Evolutionary conservation across 2,888 invertebrate species (phyloP), one percentile per base, ranked within the genome.

Genomic region (Caenorhabditis panamensis): DNA sequence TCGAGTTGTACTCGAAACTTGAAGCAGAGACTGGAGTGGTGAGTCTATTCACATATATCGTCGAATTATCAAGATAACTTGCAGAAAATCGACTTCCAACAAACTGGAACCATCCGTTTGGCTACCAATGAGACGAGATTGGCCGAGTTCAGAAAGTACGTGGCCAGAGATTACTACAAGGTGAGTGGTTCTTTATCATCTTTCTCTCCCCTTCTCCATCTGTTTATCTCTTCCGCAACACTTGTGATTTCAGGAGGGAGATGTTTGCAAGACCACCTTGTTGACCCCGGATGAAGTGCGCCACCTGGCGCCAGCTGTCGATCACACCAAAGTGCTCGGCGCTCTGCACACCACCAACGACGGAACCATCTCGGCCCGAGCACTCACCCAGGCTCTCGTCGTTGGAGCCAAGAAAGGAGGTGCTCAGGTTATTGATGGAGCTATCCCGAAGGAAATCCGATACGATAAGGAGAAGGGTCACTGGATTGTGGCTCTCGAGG

Each of bases 301-400:
- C 2, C 81, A 91, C 66, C 54, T 91, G 47, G 90, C 89, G 54
- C 92, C 92, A 13, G 85, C 92, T 11, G 82, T 92, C 1, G 91
- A 92, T 77, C 49, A 66, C 22, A 58, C 76, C 16, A 75, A 75
- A 54, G 63, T 92, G 44, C 76, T 91, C 54, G 91, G 91, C 51
- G 92, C 92, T 6, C 84, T 92, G 11, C 92, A 90, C 85, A 92
- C 91, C 51, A 91, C 91, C 1, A 90, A 89, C 37, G 92, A 92
- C 78, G 92, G 92, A 4, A 92, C 92, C 77, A 90, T 92, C 24
- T 91, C 92, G 77, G 92, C 92, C 0, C 91, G 91, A 78, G 92
- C 91, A 11, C 82, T 92, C 62, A 92, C 92, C 0, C 91, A 91
- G 84, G 92, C 92, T 11, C 86, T 92, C 75, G 91, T 92, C 9